Evolutionary conservation across 2,797 vertebrate genomes (phyloP).

Genomic region (Gephyroberyx darwinii): DNA sequence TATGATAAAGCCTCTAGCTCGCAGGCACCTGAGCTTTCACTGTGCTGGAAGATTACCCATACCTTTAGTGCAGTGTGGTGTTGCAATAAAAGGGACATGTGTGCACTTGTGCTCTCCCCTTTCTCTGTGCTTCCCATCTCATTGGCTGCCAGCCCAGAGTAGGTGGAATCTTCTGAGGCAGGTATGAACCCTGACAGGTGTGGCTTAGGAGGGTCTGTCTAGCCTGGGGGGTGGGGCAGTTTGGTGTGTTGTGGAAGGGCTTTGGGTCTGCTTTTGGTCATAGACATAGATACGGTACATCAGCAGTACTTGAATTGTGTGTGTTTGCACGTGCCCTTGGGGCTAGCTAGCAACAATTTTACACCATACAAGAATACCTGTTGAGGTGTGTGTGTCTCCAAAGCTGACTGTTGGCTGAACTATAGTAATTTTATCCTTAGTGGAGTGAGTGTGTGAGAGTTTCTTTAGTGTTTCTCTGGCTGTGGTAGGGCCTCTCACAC

Average conservation of each 20-base stretch:
- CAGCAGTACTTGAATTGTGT: background rate
- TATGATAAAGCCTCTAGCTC: background rate
- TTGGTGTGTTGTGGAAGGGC: slow-evolving; percentile 39
- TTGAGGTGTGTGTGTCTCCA: slow-evolving; percentile 22
- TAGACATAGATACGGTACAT: slow-evolving; percentile 1
- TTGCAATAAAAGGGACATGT: slow-evolving; percentile 52
- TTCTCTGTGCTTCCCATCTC: slow-evolving; percentile 46
- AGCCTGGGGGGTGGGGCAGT: background rate
- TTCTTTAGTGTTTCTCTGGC: slow-evolving; percentile 30
- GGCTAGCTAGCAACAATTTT: background rate
- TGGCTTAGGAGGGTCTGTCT: slow-evolving; percentile 32
- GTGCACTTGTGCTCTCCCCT: slow-evolving; percentile 70
- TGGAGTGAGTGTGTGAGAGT: slow-evolving; percentile 16
- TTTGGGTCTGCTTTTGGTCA: slow-evolving; percentile 45
- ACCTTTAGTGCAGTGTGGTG: background rate
- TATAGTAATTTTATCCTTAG: slow-evolving; percentile 41
- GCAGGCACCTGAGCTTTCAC: background rate
- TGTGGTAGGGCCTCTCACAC: slow-evolving; percentile 32
- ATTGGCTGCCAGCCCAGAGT: slow-evolving; percentile 68
- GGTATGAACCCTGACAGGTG: slow-evolving; percentile 73
- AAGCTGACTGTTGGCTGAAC: slow-evolving; percentile 71
- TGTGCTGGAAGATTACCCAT: background rate
- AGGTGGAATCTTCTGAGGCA: slow-evolving; percentile 72
- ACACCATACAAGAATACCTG: slow-evolving; percentile 8
- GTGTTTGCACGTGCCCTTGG: background rate